A percentile compares a stretch with the other conserved stretches of the same genome.
Conservation (phyloP, 2,888 invertebrate genomes). For the Agrochola lota region DNA sequence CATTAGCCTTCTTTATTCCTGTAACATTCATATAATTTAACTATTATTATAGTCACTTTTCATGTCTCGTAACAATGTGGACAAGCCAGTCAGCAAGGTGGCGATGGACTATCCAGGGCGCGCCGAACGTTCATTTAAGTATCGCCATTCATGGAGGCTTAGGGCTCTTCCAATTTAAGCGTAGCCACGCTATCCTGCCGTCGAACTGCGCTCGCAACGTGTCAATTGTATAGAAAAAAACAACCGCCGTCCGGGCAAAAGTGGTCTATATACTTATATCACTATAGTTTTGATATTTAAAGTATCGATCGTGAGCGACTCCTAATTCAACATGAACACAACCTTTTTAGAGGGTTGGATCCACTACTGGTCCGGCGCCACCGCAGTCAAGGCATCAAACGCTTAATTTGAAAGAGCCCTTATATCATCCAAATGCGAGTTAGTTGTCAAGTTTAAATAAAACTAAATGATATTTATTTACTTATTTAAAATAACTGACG, state of each 20-base stretch:
- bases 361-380: too few species aligned
- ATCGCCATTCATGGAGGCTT: neutral
- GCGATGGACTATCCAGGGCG: neutral
- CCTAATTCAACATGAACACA: too few species aligned
- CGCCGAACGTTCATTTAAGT: too few species aligned
- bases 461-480: too few species aligned
- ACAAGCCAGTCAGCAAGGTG: neutral
- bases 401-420: neutral
- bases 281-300: too few species aligned
- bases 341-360: too few species aligned
- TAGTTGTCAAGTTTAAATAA: neutral
- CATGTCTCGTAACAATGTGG: neutral
- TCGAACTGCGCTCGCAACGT: too few species aligned
- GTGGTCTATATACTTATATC: too few species aligned
- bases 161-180: too few species aligned
- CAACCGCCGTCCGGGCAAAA: neutral
- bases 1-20: neutral
- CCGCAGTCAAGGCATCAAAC: neutral
- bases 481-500: neutral
- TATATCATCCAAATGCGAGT: neutral
- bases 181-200: too few species aligned
- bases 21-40: neutral
- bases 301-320: too few species aligned
- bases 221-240: neutral
- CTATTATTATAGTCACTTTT: neutral